Evolutionary conservation across 2,888 invertebrate genomes (phyloP), one percentile per base, ranked within the genome.

Genomic region (Spodoptera littoralis): DNA sequence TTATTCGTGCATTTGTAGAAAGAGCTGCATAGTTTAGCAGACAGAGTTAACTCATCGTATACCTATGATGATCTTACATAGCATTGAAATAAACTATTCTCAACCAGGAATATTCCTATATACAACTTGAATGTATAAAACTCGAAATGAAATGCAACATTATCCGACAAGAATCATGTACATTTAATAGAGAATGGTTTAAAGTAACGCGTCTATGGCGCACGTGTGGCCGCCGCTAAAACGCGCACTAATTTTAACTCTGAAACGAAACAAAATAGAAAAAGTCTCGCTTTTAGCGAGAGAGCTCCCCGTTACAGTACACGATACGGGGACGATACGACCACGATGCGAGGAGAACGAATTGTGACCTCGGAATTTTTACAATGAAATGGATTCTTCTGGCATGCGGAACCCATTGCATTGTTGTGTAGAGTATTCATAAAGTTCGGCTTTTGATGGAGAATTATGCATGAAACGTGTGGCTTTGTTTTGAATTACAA

Each of bases 261-360:
- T 70, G 68, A 73, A 80, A 79, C 75, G 77, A 79, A 78, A 81
- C 70, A 77, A 83, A 83, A 82, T 66, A 77, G 77, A 84, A 83
- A 84, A 82, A 84, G 67, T 62, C 67, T 65, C 73, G 78, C 73
- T 84, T 85, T 88, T 87, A 87, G 83, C 80, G 75, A 70, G 71
- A 72, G 73, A 75, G 65, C 73, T 59, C 11, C 58, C 44, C 50
- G 79, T 84, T 82, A 81, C 44, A 65, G 11, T 0, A 2, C 9
- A 59, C 79, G 77, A 70, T 41, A 67, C 66, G 75, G 18, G n/a
- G 13, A 60, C 77, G 73, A 72, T 36, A 65, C 44, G 51, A 4
- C 41, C 27, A 46, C 52, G 51, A 48, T 45, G 27, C 44, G 45
- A 22, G 27, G 22, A 13, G n/a, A 9, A 8, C 5, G 44, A 27